Percentiles rank a stretch among this genome's conserved stretches.
Evolutionary conservation across 2,113 vertebrate genomes (phyloP).

Genomic region (Leiothrix lutea): DNA sequence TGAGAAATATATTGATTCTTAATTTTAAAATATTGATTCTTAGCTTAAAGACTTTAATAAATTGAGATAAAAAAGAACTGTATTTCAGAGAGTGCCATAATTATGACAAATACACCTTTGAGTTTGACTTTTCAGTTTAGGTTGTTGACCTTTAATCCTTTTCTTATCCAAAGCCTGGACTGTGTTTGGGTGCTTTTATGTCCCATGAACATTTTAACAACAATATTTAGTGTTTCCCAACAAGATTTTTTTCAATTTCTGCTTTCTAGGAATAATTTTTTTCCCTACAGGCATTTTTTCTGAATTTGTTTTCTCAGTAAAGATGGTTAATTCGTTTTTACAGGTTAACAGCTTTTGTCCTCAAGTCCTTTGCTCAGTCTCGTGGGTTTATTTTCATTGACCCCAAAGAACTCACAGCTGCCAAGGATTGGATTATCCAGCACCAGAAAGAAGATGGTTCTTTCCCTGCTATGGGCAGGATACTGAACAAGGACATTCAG

Average conservation of each 20-base stretch:
- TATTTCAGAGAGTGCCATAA: not conserved
- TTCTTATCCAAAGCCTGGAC: not conserved
- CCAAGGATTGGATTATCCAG: slow-evolving; percentile 89
- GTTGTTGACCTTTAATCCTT: not conserved
- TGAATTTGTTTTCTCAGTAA: not conserved
- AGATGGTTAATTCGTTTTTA: not conserved
- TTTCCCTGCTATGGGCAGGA: slow-evolving; percentile 89
- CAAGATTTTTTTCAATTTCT: not conserved
- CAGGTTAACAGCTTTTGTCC: slow-evolving; percentile 93
- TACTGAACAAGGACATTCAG: slow-evolving; percentile 94
- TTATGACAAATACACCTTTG: not conserved
- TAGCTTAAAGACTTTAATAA: not conserved
- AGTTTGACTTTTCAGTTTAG: not conserved
- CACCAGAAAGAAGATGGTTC: slow-evolving; percentile 88
- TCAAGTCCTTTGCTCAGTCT: slow-evolving; percentile 93
- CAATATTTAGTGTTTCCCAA: not conserved
- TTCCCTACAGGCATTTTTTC: not conserved
- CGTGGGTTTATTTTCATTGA: slow-evolving; percentile 94
- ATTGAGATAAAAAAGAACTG: not conserved
- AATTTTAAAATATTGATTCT: not conserved
- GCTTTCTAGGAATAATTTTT: not conserved
- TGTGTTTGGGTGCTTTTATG: not conserved
- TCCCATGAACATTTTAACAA: not conserved
- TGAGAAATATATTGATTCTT: not conserved
- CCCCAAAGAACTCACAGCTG: slow-evolving; percentile 82